Base-by-base conservation (phyloP, 2,113 vertebrate species). In the Argyrosomus japonicus region DNA sequence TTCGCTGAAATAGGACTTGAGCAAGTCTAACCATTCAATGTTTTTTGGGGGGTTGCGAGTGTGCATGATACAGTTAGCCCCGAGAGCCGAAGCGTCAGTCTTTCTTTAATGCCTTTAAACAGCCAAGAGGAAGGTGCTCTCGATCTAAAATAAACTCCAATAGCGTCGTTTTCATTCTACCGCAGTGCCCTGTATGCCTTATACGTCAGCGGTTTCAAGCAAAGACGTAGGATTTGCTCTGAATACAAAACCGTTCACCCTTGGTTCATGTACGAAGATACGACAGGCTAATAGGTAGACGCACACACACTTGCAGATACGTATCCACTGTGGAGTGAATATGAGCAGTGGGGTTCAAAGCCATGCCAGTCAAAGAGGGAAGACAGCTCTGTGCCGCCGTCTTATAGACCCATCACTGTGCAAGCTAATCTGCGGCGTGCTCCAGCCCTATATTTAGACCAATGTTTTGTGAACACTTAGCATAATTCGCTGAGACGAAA, bases 401-500 rank as follows among this genome's bases (percentile, higher is more conserved):
- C 74, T 93, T 93, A 93, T 85, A 85, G 87, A 92, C 65, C 81
- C 88, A 90, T 93, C 91, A 90, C 86, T 82, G 85, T 72, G 77
- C 78, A 21, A 83, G 88, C 84, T 92, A 94, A 94, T 93, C 92
- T 92, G 90, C 83, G 29, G 80, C 87, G 81, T 80, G 78, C 90
- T 93, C 75, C 73, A 87, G 84, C 76, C 70, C 91, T 95, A 92
- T 93, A 93, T 94, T 94, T 93, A 95, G 93, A 92, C 84, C 79
- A 69, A 68, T 90, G 89, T 94, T 95, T 93, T 92, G 88, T 68
- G 87, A 92, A 87, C 84, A 89, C 86, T 92, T 93, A 87, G 82
- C 86, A 93, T 95, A 92, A 93, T 92, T 93, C 84, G 10, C 81
- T 73, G 83, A 89, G 86, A 90, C 77, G 83, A 92, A 93, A 92